Evolutionary conservation across 2,113 vertebrate species (phyloP), one percentile per base, ranked within the genome.

Genomic region (Aegithalos caudatus): DNA sequence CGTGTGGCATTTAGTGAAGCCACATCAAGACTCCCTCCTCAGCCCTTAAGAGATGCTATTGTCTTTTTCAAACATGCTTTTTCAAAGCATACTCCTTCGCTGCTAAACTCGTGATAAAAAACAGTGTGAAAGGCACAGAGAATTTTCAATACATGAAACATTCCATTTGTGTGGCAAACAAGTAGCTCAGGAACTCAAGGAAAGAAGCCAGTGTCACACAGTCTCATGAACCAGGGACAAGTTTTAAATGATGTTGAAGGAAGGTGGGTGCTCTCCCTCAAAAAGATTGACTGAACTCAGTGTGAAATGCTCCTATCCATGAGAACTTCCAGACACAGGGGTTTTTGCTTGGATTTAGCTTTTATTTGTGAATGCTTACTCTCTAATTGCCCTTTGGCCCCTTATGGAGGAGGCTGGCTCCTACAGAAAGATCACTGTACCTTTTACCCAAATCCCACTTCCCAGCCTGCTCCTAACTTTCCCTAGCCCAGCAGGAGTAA

Each of bases 41-140:
- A 64, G 60, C 58, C n/a, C 64, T 79, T 65, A 93, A 92, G 57
- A 90, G 81, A 91, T 84, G 65, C 89, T 87, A 93, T 90, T 96
- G 93, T 92, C 64, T 84, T 91, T 80, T 72, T 53, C 82, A 85
- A 72, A 85, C 38, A 15, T 0, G 4, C 15, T 57, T 88, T 86
- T 86, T 42, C 14, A 6, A 81, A 89, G 69, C 76, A 48, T 27
- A 44, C 58, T 89, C 61, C 71, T 89, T 71, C n/a, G 2, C 19
- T 91, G 65, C 74, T 64, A 81, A 87, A 83, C 48, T 53, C 48
- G 40, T 40, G 42, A 67, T 64, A 81, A 86, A 93, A 77, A 35
- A 14, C 45, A 70, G 53, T 13, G 24, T 12, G n/a, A 88, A 76
- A 65, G 40, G n/a, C 35, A 48, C 44, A 29, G 47, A 70, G 51